phyloP scores from a whole-genome alignment of 1,140 invertebrate genomes.

The Trigoniulus corallinus region DNA sequence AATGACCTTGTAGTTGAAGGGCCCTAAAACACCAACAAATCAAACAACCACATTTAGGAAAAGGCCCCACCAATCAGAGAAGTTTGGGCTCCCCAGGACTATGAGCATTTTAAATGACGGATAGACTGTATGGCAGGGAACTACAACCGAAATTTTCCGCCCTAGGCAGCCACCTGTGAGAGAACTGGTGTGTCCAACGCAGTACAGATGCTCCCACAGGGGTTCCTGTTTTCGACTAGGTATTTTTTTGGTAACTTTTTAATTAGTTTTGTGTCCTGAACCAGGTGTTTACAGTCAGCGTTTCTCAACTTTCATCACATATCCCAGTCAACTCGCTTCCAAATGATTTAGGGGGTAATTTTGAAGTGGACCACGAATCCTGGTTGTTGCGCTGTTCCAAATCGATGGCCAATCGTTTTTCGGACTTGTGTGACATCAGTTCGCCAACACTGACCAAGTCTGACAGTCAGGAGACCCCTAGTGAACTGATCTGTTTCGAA shows the following conservation, averaged over 20 bases:
- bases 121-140: no score
- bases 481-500: slow-evolving; percentile 9
- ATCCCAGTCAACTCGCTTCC: slow-evolving; percentile 59
- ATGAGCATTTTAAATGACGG: no score
- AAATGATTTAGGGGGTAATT: slow-evolving; percentile 62
- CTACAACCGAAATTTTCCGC: no score
- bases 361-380: slow-evolving; percentile 67
- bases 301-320: slow-evolving; percentile 42
- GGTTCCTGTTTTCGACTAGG: no score
- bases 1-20: no score
- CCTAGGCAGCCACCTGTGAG: no score
- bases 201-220: no score
- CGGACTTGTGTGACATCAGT: slow-evolving; percentile 23
- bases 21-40: no score
- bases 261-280: background rate
- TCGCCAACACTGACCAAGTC: slow-evolving; percentile 15
- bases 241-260: background rate
- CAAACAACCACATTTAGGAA: no score
- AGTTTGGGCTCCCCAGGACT: no score
- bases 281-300: slow-evolving; percentile 80
- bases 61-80: no score
- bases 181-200: no score
- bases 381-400: slow-evolving; percentile 63
- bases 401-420: slow-evolving; percentile 43
- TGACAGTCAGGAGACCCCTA: slow-evolving; percentile 18